phyloP scores from a whole-genome alignment of 92 coral and sea anemone species.

The Epizoanthus fatuus region DNA sequence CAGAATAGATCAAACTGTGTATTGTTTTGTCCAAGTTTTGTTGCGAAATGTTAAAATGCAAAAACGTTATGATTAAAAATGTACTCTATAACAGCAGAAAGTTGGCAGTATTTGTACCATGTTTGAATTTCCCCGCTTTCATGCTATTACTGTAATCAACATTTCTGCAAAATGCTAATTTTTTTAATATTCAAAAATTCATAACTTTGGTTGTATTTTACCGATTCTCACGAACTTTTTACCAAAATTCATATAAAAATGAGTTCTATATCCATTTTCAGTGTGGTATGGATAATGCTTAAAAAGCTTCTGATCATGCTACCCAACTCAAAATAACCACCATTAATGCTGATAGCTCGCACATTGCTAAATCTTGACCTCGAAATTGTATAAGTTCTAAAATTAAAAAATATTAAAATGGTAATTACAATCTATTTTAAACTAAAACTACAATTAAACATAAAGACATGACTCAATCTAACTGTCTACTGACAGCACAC shows the following conservation, averaged over 20 bases:
- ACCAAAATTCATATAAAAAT: neutral
- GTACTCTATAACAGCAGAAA: neutral
- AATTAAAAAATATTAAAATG: no score
- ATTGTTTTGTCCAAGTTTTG: slow-evolving; percentile 15
- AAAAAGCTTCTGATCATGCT: neutral
- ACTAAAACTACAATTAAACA: no score
- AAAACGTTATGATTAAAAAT: slow-evolving; percentile 13
- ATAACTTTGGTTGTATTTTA: neutral
- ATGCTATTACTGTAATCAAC: neutral
- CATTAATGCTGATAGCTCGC: no score
- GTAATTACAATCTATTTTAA: no score
- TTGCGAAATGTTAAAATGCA: slow-evolving; percentile 9
- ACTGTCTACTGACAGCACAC: no score
- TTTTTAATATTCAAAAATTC: neutral
- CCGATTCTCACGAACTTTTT: neutral
- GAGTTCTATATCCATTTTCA: neutral
- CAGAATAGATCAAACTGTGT: neutral
- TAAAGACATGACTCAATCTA: no score
- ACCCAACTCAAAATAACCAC: no score
- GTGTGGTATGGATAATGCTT: neutral
- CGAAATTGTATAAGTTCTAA: no score
- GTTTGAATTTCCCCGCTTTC: neutral
- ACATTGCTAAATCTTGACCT: no score
- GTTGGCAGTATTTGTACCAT: neutral
- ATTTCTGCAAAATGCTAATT: neutral